Conservation (phyloP, 2,113 vertebrate species). For the Dunckerocampus dactyliophorus region DNA sequence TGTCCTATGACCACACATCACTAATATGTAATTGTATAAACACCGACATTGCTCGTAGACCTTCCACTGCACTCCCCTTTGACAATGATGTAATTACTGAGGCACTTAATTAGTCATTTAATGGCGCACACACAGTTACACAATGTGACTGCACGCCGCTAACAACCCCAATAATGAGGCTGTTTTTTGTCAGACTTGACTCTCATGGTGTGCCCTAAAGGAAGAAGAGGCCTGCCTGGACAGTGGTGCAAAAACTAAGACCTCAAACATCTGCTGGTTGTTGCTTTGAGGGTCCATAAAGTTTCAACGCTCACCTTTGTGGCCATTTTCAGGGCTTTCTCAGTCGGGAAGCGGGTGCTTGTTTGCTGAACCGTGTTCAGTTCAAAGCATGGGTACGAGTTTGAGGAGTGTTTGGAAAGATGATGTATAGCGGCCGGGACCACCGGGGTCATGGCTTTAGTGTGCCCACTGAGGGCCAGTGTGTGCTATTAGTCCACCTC, state of each 20-base stretch:
- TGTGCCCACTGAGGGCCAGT: conserved; percentile 22
- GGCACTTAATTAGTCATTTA: conserved; percentile 75
- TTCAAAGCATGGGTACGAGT: conserved; percentile 69
- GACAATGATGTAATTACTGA: conserved; percentile 66
- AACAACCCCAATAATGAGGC: too few relatives aligned
- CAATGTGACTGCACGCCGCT: too few relatives aligned
- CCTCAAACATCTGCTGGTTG: conserved; percentile 64
- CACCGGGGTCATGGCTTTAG: conserved; percentile 60
- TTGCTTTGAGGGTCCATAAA: conserved; percentile 69
- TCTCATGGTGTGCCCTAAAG: not conserved
- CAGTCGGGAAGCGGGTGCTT: conserved; percentile 61
- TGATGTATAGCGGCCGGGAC: conserved; percentile 69
- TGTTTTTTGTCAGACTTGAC: too few relatives aligned
- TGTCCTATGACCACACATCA: conserved; percentile 45
- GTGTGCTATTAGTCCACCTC: conserved; percentile 9
- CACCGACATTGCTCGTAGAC: conserved; percentile 44
- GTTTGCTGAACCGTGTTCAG: conserved; percentile 63
- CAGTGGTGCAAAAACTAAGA: conserved; percentile 13
- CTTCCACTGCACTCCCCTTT: conserved; percentile 43
- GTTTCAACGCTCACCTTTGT: conserved; percentile 59
- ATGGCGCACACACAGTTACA: conserved; percentile 14
- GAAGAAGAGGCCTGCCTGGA: conserved; percentile 26
- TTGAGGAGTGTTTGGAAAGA: conserved; percentile 49
- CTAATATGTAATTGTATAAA: conserved; percentile 54
- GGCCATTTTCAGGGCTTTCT: conserved; percentile 60